Evolutionary conservation across 2,113 vertebrate species (phyloP).

Genomic region (Seriola quinqueradiata): DNA sequence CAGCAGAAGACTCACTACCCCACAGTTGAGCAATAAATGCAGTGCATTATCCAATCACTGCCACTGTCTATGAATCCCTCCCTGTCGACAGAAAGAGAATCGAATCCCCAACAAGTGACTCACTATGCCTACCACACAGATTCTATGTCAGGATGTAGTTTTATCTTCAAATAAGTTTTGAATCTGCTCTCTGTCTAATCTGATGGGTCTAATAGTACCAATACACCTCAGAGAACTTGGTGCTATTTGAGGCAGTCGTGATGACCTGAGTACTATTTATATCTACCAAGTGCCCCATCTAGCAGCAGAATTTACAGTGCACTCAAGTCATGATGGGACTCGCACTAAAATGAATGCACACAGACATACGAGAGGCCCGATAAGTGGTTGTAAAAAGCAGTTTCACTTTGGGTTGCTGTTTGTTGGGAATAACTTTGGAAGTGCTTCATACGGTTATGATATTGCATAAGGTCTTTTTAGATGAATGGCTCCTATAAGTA

Average conservation of each 20-base stretch:
- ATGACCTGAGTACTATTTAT: slow-evolving; percentile 60
- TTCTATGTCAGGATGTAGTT: neutral
- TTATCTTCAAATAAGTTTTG: neutral
- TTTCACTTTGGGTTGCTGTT: slow-evolving; percentile 38
- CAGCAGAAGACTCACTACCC: slow-evolving; percentile 36
- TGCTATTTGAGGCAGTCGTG: slow-evolving; percentile 44
- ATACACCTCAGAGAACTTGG: slow-evolving; percentile 20
- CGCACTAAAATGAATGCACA: slow-evolving; percentile 25
- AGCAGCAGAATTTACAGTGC: slow-evolving; percentile 52
- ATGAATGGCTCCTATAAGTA: slow-evolving; percentile 37
- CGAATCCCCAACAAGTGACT: slow-evolving; percentile 3
- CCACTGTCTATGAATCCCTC: slow-evolving; percentile 4
- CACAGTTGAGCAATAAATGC: slow-evolving; percentile 60
- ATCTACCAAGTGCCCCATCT: slow-evolving; percentile 49
- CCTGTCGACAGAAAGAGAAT: slow-evolving; percentile 9
- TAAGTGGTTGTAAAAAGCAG: slow-evolving; percentile 51
- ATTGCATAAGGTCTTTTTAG: slow-evolving; percentile 27
- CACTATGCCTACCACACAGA: neutral
- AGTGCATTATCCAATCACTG: slow-evolving; percentile 54
- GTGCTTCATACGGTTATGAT: slow-evolving; percentile 38
- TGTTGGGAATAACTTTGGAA: slow-evolving; percentile 41
- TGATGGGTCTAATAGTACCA: neutral
- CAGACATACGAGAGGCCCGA: slow-evolving; percentile 23
- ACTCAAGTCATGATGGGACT: slow-evolving; percentile 58
- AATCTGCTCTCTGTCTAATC: slow-evolving; percentile 16